These are phyloP conservation scores for Sarcophaga rosellei DNA, from an alignment of 2,888 invertebrate species.

Conservation along the genomic window DNA sequence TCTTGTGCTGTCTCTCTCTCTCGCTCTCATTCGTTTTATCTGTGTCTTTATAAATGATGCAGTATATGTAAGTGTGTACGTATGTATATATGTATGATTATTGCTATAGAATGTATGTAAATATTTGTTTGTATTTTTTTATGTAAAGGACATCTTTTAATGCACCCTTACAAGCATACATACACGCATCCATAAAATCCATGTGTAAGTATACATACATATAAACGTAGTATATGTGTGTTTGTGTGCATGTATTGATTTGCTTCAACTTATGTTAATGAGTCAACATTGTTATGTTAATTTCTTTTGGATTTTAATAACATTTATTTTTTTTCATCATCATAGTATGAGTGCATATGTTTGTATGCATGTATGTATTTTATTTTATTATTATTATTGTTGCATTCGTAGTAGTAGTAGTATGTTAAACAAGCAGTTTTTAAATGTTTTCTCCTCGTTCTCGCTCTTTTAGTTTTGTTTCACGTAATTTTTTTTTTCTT, in stretches of 20 bases:
- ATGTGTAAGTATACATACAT: too few relatives aligned
- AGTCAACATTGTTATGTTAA: conserved; percentile 80
- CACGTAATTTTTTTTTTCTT: not conserved
- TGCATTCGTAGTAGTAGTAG: not conserved
- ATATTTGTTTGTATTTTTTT: not conserved
- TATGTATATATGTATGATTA: conserved; percentile 16
- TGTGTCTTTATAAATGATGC: too few relatives aligned
- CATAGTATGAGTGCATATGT: not conserved
- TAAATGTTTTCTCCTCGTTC: conserved; percentile 36
- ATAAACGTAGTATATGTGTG: not conserved
- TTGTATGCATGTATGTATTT: conserved; percentile 8
- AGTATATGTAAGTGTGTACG: not conserved
- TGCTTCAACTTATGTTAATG: conserved; percentile 75
- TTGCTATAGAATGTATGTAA: conserved; percentile 12
- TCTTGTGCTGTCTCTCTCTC: too few relatives aligned
- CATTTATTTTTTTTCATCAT: not conserved
- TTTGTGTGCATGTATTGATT: conserved; percentile 44
- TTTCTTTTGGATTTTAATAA: conserved; percentile 65
- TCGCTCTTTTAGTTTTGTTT: not conserved
- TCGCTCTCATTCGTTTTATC: too few relatives aligned
- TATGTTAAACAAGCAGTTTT: conserved; percentile 33
- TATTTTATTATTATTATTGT: not conserved
- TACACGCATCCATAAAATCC: too few relatives aligned
- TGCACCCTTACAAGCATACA: too few relatives aligned
- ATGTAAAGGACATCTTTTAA: too few relatives aligned